These are phyloP conservation scores for Crocuta crocuta DNA, from an alignment of 2,113 vertebrate genomes.

Conservation along the genomic window DNA sequence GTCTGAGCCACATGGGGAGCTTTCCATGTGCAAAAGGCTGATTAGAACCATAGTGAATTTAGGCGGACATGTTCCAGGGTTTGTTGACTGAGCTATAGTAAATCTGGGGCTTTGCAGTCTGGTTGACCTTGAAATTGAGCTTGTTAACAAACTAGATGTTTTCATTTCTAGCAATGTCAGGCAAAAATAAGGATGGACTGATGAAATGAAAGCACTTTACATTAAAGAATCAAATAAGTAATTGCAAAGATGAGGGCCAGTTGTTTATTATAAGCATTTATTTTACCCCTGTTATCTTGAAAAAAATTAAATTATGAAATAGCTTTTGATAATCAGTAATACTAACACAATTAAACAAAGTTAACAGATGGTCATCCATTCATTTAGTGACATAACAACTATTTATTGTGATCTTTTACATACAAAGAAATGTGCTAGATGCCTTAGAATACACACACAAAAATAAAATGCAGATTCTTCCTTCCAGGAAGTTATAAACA, in stretches of 20 bases:
- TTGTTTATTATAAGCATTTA: conserved; percentile 74
- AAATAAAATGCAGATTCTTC: neutral
- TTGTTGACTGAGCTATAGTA: conserved; percentile 83
- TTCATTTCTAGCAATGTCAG: conserved; percentile 63
- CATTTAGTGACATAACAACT: neutral
- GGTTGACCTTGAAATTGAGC: conserved; percentile 78
- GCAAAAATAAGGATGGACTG: conserved; percentile 77
- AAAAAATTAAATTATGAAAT: conserved; percentile 57
- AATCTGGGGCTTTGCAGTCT: conserved; percentile 73
- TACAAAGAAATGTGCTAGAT: conserved; percentile 11
- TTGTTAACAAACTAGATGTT: conserved; percentile 78
- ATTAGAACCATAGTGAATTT: conserved; percentile 86
- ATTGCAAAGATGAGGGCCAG: conserved; percentile 73
- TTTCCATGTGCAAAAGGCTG: conserved; percentile 86
- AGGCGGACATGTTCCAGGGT: conserved; percentile 61
- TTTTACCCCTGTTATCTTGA: conserved; percentile 49
- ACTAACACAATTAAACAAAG: conserved; percentile 60
- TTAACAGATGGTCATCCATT: conserved; percentile 41
- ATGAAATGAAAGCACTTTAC: conserved; percentile 76
- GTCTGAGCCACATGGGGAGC: conserved; percentile 83
- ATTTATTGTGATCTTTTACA: neutral
- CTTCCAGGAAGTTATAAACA: neutral
- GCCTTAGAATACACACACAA: neutral
- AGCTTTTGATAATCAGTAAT: conserved; percentile 63
- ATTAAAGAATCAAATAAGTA: conserved; percentile 61